Conservation (phyloP, 2,888 invertebrate genomes). For the Lottia gigantea region DNA sequence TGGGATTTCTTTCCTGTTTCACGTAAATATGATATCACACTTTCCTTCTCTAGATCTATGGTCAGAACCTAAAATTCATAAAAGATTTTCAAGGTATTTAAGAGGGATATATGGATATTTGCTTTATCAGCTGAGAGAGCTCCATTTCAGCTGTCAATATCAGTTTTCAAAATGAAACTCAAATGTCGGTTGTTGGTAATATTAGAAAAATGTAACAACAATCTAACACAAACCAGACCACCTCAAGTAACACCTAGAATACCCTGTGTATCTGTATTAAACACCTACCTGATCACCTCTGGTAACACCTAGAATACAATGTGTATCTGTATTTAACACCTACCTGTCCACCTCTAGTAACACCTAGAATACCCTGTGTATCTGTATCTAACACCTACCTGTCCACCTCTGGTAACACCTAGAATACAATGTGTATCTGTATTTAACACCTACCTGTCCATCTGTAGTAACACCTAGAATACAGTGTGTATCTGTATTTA, state of each 20-base stretch:
- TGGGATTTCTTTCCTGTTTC: constrained; percentile 56
- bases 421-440: constrained; percentile 57
- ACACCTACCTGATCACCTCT: constrained; percentile 52
- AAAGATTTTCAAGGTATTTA: constrained; percentile 1
- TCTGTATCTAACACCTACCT: constrained; percentile 57
- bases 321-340: constrained; percentile 55
- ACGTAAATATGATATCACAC: constrained; percentile 54
- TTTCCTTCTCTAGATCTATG: constrained; percentile 60
- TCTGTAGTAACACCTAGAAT: constrained; percentile 55
- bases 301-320: constrained; percentile 58
- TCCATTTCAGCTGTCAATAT: too few species aligned
- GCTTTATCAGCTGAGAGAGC: too few species aligned
- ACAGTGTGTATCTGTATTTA: constrained; percentile 60
- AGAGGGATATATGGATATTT: too few species aligned
- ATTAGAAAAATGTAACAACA: too few species aligned
- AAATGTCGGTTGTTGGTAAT: too few species aligned
- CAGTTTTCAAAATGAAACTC: too few species aligned
- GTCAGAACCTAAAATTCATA: constrained; percentile 50
- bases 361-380: constrained; percentile 57
- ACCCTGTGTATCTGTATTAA: constrained; percentile 60
- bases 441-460: constrained; percentile 59
- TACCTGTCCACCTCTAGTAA: constrained; percentile 58
- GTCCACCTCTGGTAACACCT: constrained; percentile 55
- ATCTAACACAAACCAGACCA: constrained; percentile 58
- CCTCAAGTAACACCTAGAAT: constrained; percentile 55